phyloP scores from a whole-genome alignment of 2,888 invertebrate genomes.

The Candidula unifasciata region DNA sequence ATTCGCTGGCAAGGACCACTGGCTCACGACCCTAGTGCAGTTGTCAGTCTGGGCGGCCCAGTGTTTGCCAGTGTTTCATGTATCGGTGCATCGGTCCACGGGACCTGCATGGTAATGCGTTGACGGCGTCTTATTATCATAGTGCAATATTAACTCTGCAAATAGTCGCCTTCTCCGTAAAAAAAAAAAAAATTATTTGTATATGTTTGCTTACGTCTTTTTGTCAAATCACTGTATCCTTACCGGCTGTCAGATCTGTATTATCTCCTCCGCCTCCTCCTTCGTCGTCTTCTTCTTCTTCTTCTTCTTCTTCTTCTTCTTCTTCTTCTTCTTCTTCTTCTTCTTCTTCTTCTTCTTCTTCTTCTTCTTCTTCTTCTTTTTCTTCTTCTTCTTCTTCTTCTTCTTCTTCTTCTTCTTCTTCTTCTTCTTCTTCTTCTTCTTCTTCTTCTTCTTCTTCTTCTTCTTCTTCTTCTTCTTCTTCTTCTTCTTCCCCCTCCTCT shows the following conservation, averaged over 20 bases:
- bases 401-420: not conserved
- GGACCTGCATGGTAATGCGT: not conserved
- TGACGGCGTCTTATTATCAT: too few species aligned
- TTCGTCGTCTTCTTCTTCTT: too few species aligned
- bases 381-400: not conserved
- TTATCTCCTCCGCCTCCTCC: constrained; percentile 2
- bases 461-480: not conserved
- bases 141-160: too few species aligned
- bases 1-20: too few species aligned
- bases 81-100: not conserved
- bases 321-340: too few species aligned
- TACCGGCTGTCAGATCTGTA: not conserved
- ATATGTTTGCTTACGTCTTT: too few species aligned
- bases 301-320: too few species aligned
- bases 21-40: too few species aligned
- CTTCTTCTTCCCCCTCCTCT: not conserved
- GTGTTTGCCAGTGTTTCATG: not conserved
- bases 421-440: not conserved
- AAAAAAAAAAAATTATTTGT: too few species aligned
- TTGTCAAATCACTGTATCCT: not conserved
- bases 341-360: constrained; percentile 24
- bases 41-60: not conserved
- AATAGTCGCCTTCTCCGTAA: not conserved
- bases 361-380: not conserved
- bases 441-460: not conserved